Evolutionary conservation across 2,113 vertebrate genomes (phyloP).

Genomic region (Trogon melanurus): DNA sequence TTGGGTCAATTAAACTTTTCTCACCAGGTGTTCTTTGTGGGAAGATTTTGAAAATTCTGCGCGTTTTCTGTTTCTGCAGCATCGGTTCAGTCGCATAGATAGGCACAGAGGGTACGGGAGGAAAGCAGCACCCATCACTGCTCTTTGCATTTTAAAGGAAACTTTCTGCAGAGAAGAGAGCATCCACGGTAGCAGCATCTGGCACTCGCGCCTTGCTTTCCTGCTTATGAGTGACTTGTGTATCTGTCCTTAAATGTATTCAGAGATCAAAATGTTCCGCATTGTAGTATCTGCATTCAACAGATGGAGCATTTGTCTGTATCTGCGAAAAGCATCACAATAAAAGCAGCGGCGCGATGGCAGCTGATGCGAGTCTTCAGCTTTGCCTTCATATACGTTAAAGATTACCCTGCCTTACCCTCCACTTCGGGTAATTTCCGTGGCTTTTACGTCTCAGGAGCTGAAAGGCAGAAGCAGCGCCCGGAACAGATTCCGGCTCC

Average conservation of each 20-base stretch:
- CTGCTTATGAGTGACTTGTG: not conserved
- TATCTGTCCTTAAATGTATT: not conserved
- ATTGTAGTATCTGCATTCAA: not conserved
- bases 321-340: not conserved
- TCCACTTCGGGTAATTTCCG: not conserved
- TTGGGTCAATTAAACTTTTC: not conserved
- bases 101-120: not conserved
- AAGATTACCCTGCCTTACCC: not conserved
- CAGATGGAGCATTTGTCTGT: slow-evolving; percentile 18
- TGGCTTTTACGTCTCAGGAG: not conserved
- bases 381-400: not conserved
- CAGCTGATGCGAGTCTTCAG: not conserved
- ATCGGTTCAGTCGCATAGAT: not conserved
- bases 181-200: not conserved
- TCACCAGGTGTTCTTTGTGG: not conserved
- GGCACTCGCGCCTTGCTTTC: not conserved
- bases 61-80: not conserved
- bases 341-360: not conserved
- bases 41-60: not conserved
- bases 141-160: not conserved
- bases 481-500: accelerated
- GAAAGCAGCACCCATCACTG: not conserved
- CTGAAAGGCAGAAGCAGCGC: not conserved
- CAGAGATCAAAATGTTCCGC: not conserved
- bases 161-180: not conserved